These are phyloP conservation scores for Osmerus mordax DNA, from an alignment of 2,113 vertebrate species.

Conservation along the genomic window DNA sequence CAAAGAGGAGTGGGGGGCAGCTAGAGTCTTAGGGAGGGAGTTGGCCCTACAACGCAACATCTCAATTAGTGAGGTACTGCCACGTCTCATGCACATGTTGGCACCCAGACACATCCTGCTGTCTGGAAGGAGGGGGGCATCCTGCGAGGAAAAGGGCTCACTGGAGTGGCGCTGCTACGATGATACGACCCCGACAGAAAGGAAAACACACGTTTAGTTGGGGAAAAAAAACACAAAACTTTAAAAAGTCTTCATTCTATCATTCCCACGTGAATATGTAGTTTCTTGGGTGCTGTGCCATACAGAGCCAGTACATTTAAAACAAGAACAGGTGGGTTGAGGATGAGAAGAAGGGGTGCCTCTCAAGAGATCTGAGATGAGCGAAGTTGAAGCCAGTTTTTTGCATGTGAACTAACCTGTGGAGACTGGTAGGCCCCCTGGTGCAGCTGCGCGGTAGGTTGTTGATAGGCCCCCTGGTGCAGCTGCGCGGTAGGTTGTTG, in stretches of 20 bases:
- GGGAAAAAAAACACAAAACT: slow-evolving; percentile 7
- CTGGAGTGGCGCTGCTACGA: slow-evolving; percentile 49
- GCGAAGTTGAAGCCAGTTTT: not conserved
- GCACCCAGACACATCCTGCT: slow-evolving; percentile 19
- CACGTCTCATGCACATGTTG: slow-evolving; percentile 38
- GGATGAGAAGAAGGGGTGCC: not conserved
- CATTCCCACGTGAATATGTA: slow-evolving; percentile 40
- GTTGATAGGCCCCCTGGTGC: slow-evolving; percentile 51
- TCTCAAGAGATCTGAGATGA: not conserved
- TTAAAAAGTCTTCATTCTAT: slow-evolving; percentile 3
- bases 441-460: slow-evolving; percentile 54
- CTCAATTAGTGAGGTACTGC: slow-evolving; percentile 48
- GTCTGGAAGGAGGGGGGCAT: slow-evolving; percentile 35
- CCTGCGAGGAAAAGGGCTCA: slow-evolving; percentile 50
- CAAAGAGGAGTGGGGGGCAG: slow-evolving; percentile 8
- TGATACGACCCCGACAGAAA: slow-evolving; percentile 31
- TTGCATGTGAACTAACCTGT: slow-evolving; percentile 71
- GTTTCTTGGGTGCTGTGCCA: slow-evolving; percentile 17
- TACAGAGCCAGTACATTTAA: not conserved
- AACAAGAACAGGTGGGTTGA: not conserved
- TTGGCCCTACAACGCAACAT: slow-evolving; percentile 44
- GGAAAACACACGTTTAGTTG: slow-evolving; percentile 40
- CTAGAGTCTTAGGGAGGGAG: slow-evolving; percentile 26
- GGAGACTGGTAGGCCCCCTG: slow-evolving; percentile 67
- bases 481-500: slow-evolving; percentile 54